Base-by-base conservation (phyloP, 2,113 vertebrate genomes). In the Oncorhynchus clarkii region DNA sequence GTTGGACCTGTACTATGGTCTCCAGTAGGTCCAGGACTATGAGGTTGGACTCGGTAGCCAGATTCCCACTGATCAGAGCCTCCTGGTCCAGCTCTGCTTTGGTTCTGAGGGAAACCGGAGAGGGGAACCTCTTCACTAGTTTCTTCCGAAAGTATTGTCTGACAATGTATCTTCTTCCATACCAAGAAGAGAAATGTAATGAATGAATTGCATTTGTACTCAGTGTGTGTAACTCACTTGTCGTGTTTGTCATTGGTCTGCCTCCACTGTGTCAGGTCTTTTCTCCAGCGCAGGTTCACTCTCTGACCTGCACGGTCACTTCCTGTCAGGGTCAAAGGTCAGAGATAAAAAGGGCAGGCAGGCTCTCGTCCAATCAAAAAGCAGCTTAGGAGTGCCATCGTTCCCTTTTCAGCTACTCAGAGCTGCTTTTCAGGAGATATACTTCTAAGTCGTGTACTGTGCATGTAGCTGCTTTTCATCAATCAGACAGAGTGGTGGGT, bases 61-160 rank as follows among this genome's bases (percentile, higher is more conserved):
- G 89, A 84, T 99, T 99, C 71, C 97, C 97, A 74, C 95, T 96
- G 88, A 99, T 94, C 71, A 99, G 76, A 84, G 97, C 97, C 91
- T 99, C 98, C 88, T 99, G 97, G 87, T 99, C 98, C 87, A 99
- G 90, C 81, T 99, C 98, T 45, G 97, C 97, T 89, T 99, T 99
- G 3, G 96, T 96, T 89, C 98, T 99, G 60, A 72, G 71, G 74
- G 85, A 68, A 76, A 69, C 22, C 76, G 1, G 72, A 73, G 72
- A 6, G 9, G 8, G 39, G 8, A 9, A 11, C 11, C 2, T 45
- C 39, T 45, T 45, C 39, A 45, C 8, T 45, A 11, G 39, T 45
- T 45, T 45, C 9, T 45, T 45, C 39, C 39, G 2, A 45, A 9
- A 0, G 39, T 8, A 9, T 45, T 45, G 39, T 45, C 39, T 45